Percentiles rank a stretch among this genome's conserved stretches.
These are phyloP conservation scores for Aythya fuligula DNA, from an alignment of 2,797 vertebrate species.

Conservation along the genomic window DNA sequence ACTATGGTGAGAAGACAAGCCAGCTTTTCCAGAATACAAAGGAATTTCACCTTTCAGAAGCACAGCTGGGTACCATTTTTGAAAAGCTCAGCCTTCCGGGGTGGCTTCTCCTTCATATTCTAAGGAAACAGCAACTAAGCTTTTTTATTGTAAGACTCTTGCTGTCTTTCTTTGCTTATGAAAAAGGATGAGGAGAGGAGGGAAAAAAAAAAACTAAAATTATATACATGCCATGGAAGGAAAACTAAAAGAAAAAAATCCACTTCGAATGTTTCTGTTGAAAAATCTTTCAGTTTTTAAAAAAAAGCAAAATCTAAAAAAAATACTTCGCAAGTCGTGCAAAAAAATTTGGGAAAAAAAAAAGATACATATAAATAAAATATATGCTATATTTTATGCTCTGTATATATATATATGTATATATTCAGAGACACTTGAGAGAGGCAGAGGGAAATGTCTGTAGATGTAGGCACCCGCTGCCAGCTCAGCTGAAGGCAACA, in stretches of 20 bases:
- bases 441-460: background rate
- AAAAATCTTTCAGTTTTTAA: background rate
- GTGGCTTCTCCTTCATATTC: background rate
- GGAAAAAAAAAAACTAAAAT: background rate
- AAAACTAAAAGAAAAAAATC: background rate
- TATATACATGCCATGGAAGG: background rate
- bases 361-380: background rate
- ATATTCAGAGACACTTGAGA: background rate
- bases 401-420: background rate
- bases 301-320: background rate
- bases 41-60: background rate
- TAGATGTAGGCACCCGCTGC: background rate
- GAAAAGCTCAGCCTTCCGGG: background rate
- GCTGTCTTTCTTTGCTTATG: background rate
- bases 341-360: background rate
- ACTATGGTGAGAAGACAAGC: background rate
- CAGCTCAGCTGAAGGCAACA: background rate
- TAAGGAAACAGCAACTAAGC: background rate
- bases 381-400: background rate
- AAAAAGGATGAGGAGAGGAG: background rate
- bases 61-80: background rate
- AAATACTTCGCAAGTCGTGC: background rate
- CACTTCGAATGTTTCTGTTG: background rate
- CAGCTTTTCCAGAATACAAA: background rate
- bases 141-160: background rate